Evolutionary conservation across 2,113 vertebrate genomes (phyloP).

Genomic region (Ciconia boyciana): DNA sequence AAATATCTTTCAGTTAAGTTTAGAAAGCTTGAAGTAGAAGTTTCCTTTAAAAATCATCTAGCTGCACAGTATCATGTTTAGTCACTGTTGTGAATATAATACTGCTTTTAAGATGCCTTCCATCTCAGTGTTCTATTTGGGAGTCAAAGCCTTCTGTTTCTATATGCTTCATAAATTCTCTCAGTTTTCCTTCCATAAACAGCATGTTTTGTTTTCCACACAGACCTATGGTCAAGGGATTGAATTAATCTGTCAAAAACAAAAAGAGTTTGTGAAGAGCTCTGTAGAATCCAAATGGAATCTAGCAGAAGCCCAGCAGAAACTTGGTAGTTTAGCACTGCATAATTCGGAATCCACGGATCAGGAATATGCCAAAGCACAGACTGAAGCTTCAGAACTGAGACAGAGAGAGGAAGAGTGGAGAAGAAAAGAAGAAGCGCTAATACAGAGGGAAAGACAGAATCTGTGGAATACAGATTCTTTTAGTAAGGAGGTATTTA

Average conservation of each 20-base stretch:
- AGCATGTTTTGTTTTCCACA: neutral
- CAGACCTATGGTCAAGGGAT: constrained; percentile 75
- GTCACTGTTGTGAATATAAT: neutral
- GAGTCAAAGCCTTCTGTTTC: neutral
- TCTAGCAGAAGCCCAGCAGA: constrained; percentile 89
- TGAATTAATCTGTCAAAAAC: constrained; percentile 83
- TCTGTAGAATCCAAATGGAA: constrained; percentile 88
- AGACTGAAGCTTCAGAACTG: constrained; percentile 80
- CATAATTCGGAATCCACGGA: constrained; percentile 90
- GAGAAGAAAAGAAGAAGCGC: constrained; percentile 87
- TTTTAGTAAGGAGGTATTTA: constrained; percentile 88
- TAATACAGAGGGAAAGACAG: constrained; percentile 77
- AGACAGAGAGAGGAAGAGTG: constrained; percentile 86
- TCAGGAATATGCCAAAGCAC: constrained; percentile 86
- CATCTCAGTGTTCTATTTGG: neutral
- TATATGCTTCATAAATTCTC: neutral
- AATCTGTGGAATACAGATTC: constrained; percentile 76
- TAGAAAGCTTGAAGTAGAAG: neutral
- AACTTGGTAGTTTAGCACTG: constrained; percentile 85
- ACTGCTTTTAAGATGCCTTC: neutral
- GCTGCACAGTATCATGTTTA: neutral
- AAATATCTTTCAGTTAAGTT: neutral
- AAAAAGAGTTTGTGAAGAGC: constrained; percentile 86
- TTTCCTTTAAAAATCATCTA: neutral
- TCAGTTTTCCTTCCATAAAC: neutral